A percentile compares a stretch with the other conserved stretches of the same genome.
Evolutionary conservation across 2,888 invertebrate species (phyloP).

Genomic region (Cyaniris semiargus): DNA sequence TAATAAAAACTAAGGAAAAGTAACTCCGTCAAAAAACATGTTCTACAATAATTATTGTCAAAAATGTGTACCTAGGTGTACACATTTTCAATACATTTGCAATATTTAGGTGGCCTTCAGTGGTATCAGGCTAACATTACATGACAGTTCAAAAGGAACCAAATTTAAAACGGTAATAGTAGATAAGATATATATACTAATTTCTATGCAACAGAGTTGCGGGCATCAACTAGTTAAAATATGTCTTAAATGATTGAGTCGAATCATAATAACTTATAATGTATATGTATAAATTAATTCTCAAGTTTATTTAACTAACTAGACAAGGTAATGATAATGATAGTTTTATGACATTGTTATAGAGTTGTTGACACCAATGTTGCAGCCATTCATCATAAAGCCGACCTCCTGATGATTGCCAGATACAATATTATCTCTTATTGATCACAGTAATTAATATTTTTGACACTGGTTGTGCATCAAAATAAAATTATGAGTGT

Average conservation of each 20-base stretch:
- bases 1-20: too few species aligned
- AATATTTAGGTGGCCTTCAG: too few species aligned
- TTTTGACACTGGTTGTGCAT: not conserved
- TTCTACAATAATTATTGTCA: too few species aligned
- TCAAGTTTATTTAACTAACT: not conserved
- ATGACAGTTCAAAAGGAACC: too few species aligned
- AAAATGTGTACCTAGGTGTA: too few species aligned
- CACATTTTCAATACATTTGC: too few species aligned
- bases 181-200: too few species aligned
- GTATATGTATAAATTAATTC: not conserved
- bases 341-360: not conserved
- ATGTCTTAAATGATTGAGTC: not conserved
- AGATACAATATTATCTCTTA: slow-evolving; percentile 7
- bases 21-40: too few species aligned
- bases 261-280: too few species aligned
- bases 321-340: not conserved
- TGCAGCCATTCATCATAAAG: not conserved
- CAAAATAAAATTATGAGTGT: not conserved
- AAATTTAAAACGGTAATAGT: too few species aligned
- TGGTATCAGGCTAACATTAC: too few species aligned
- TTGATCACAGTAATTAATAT: not conserved
- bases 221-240: not conserved
- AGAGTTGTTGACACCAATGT: not conserved
- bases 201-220: too few species aligned
- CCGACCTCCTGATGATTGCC: not conserved